Percentiles rank a stretch among this genome's conserved stretches.
Evolutionary conservation across 2,113 vertebrate genomes (phyloP).

Genomic region (Hemiprocne comata): DNA sequence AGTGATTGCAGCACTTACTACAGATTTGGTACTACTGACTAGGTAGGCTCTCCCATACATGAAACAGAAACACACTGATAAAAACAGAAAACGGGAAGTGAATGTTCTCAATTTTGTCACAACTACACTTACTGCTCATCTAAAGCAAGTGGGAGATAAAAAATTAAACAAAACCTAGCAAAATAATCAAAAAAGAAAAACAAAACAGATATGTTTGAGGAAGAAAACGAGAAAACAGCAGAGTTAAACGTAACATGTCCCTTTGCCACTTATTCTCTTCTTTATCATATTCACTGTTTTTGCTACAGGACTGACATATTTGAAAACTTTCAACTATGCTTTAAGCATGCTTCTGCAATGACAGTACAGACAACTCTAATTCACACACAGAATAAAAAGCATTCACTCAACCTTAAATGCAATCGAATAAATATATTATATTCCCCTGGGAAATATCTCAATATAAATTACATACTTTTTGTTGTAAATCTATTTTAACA

Average conservation of each 20-base stretch:
- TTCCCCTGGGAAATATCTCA: background rate
- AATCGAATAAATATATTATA: background rate
- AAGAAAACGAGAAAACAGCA: background rate
- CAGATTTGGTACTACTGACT: background rate
- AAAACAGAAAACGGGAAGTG: background rate
- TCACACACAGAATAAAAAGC: background rate
- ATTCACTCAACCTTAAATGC: background rate
- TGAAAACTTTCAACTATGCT: background rate
- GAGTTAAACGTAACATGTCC: background rate
- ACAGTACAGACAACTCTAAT: background rate
- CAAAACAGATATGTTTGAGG: background rate
- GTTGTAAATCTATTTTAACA: background rate
- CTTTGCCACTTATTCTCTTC: background rate
- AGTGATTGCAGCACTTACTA: background rate
- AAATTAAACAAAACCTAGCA: background rate
- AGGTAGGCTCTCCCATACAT: background rate
- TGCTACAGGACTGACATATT: background rate
- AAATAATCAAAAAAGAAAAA: background rate
- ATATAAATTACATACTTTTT: background rate
- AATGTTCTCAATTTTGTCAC: background rate
- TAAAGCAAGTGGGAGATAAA: background rate
- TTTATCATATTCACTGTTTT: background rate
- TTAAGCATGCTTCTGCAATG: background rate
- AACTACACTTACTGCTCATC: background rate
- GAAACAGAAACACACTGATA: background rate